Evolutionary conservation across 2,797 vertebrate genomes (phyloP).

Genomic region (Gambusia yucatana): DNA sequence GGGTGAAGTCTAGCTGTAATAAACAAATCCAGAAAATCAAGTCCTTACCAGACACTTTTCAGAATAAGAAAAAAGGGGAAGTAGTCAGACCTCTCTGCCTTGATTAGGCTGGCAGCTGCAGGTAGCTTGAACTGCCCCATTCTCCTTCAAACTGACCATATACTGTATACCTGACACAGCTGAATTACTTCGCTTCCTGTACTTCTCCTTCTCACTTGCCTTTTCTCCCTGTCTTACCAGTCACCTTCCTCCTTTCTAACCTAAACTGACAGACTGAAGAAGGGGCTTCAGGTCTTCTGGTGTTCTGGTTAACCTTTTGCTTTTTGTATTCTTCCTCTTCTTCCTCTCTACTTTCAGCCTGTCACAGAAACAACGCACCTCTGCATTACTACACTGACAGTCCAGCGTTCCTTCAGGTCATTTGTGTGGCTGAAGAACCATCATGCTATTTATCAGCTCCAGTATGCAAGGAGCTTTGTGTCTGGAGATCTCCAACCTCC

Average conservation of each 20-base stretch:
- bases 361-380: neutral
- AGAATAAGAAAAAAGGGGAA: neutral
- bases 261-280: neutral
- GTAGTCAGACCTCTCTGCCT: neutral
- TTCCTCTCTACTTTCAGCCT: constrained; percentile 3
- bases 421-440: constrained; percentile 1
- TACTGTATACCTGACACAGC: neutral
- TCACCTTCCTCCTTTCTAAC: neutral
- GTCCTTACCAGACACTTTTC: neutral
- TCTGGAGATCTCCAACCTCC: constrained; percentile 13
- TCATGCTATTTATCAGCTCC: neutral
- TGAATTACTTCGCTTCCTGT: neutral
- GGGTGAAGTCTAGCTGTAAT: neutral
- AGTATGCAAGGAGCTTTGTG: neutral
- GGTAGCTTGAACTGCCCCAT: neutral
- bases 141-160: neutral
- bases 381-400: neutral
- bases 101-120: neutral
- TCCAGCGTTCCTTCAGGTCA: constrained; percentile 7
- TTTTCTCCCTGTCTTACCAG: neutral
- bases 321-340: constrained; percentile 8
- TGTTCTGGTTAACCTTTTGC: neutral
- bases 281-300: constrained; percentile 1
- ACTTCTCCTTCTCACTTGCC: neutral
- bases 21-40: neutral